Evolutionary conservation across 2,888 invertebrate species (phyloP).

Genomic region (Acleris holmiana): DNA sequence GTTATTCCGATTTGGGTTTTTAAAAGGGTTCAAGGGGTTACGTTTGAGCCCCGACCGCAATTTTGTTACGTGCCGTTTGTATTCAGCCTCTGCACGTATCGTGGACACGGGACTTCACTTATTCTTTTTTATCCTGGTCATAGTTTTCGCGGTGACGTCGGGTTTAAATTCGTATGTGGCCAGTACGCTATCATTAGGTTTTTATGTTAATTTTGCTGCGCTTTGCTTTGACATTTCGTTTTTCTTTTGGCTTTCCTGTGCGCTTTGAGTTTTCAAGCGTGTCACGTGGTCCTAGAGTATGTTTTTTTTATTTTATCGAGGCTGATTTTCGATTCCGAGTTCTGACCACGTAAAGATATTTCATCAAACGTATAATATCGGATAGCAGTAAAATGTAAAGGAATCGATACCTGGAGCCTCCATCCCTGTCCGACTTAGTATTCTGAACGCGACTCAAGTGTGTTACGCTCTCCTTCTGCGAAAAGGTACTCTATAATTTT

Average conservation of each 20-base stretch:
- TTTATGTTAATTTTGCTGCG: conserved; percentile 27
- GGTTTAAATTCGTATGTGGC: conserved; percentile 38
- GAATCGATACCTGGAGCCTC: conserved; percentile 53
- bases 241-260: not conserved
- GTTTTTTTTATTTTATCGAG: not conserved
- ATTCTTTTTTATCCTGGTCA: conserved; percentile 50
- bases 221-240: conserved; percentile 3
- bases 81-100: conserved; percentile 62
- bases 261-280: conserved; percentile 2
- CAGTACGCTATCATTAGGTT: conserved; percentile 29
- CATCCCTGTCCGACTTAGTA: conserved; percentile 65
- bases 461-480: conserved; percentile 76
- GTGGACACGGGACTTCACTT: conserved; percentile 63
- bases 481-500: conserved; percentile 84
- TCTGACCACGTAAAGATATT: conserved; percentile 16
- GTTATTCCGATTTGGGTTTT: conserved; percentile 30
- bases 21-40: conserved; percentile 49
- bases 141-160: conserved; percentile 44
- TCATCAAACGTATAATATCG: conserved; percentile 25
- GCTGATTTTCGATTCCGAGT: not conserved
- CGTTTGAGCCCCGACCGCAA: conserved; percentile 48
- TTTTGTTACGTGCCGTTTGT: conserved; percentile 65
- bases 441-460: conserved; percentile 66
- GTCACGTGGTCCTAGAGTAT: not conserved
- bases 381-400: conserved; percentile 19